Conservation (phyloP, 2,797 vertebrate genomes). For the Coluber constrictor region DNA sequence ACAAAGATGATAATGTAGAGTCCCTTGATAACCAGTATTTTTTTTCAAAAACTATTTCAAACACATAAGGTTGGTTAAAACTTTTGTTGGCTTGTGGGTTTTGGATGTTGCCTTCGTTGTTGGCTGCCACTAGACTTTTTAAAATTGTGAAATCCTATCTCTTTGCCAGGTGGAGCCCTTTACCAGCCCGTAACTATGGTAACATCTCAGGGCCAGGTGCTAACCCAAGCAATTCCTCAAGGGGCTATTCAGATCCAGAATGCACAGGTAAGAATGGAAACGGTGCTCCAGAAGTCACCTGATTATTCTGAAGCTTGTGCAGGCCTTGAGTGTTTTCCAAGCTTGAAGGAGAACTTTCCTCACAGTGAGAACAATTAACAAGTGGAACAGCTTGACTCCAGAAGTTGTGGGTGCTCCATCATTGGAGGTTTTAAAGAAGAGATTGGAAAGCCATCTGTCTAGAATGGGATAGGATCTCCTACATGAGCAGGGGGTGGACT, state of each 20-base stretch:
- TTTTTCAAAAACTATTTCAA: neutral
- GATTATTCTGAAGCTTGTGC: neutral
- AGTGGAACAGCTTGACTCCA: neutral
- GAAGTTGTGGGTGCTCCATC: neutral
- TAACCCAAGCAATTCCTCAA: constrained; percentile 90
- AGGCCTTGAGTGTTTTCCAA: neutral
- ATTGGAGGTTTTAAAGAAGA: neutral
- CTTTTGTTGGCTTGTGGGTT: neutral
- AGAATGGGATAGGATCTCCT: neutral
- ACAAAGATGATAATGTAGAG: neutral
- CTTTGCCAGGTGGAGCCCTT: constrained; percentile 87
- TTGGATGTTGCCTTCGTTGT: neutral
- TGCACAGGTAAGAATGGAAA: constrained; percentile 81
- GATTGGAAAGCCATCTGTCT: neutral
- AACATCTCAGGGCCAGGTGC: constrained; percentile 97
- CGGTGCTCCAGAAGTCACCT: too few species aligned
- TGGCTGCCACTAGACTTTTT: neutral
- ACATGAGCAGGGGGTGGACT: neutral
- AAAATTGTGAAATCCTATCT: neutral
- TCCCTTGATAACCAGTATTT: neutral
- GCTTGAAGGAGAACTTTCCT: neutral
- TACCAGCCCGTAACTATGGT: constrained; percentile 99
- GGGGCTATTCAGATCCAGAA: constrained; percentile 97
- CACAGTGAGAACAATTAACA: neutral
- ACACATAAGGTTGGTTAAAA: neutral